Conservation (phyloP, 2,797 vertebrate genomes). For the Pogonophryne albipinna region DNA sequence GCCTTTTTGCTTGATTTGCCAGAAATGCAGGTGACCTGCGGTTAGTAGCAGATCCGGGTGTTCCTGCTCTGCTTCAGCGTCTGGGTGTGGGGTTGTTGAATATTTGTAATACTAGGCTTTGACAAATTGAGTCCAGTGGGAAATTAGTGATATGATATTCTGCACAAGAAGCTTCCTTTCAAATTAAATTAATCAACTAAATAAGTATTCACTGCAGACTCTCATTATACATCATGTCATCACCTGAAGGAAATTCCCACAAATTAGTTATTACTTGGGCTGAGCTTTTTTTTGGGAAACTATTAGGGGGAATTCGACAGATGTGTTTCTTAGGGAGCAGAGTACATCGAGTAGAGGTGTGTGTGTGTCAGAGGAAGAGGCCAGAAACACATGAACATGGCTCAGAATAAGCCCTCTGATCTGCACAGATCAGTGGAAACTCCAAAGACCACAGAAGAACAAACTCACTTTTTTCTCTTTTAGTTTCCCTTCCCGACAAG, state of each 20-base stretch:
- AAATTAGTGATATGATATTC: slow-evolving; percentile 37
- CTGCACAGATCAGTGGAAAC: slow-evolving; percentile 62
- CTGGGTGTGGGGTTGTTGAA: slow-evolving; percentile 54
- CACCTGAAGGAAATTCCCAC: slow-evolving; percentile 45
- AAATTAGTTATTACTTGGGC: slow-evolving; percentile 40
- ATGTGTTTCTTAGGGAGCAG: slow-evolving; percentile 63
- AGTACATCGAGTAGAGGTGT: slow-evolving; percentile 59
- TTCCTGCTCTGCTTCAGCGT: slow-evolving; percentile 44
- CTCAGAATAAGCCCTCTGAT: slow-evolving; percentile 55
- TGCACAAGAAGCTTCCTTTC: slow-evolving; percentile 41
- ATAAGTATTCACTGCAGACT: slow-evolving; percentile 25
- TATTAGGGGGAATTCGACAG: slow-evolving; percentile 72
- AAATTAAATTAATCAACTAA: slow-evolving; percentile 52
- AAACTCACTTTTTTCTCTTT: slow-evolving; percentile 33
- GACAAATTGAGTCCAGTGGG: slow-evolving; percentile 37
- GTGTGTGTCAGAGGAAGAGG: slow-evolving; percentile 41
- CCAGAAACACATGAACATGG: slow-evolving; percentile 57
- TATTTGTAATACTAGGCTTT: slow-evolving; percentile 52
- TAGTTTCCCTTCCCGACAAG: slow-evolving; percentile 46
- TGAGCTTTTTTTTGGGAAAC: slow-evolving; percentile 67
- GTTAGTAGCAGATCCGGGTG: slow-evolving; percentile 40
- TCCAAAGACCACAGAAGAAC: slow-evolving; percentile 56
- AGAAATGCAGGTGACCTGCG: slow-evolving; percentile 65
- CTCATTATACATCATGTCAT: slow-evolving; percentile 45
- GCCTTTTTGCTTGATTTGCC: slow-evolving; percentile 44